These are phyloP conservation scores for Anser brachyrhynchus DNA, from an alignment of 2,113 vertebrate genomes.

Conservation along the genomic window DNA sequence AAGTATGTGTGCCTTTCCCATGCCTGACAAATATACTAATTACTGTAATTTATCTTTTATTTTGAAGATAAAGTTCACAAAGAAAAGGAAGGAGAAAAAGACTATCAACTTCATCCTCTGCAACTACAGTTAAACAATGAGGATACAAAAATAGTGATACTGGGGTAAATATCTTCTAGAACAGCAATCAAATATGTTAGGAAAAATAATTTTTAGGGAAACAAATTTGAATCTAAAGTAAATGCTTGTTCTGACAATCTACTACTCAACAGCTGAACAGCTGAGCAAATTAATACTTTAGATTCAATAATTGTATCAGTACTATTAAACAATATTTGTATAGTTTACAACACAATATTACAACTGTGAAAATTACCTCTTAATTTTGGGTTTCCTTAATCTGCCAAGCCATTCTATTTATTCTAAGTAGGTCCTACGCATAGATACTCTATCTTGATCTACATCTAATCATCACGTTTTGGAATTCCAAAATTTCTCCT, in stretches of 20 bases:
- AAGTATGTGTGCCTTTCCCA: background rate
- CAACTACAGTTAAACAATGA: background rate
- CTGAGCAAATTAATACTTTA: conserved; percentile 16
- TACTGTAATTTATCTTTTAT: background rate
- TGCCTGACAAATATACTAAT: background rate
- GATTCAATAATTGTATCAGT: conserved; percentile 14
- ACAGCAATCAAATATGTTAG: background rate
- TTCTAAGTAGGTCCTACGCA: background rate
- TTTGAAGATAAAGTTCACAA: background rate
- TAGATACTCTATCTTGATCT: background rate
- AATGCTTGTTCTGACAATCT: conserved; percentile 5
- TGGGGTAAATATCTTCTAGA: background rate
- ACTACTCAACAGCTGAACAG: background rate
- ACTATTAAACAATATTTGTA: background rate
- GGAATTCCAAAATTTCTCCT: background rate
- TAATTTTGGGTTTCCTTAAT: conserved; percentile 39
- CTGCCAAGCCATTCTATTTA: conserved; percentile 5
- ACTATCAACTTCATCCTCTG: background rate
- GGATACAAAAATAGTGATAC: background rate
- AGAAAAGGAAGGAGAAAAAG: background rate
- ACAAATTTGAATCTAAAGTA: background rate
- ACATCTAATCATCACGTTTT: background rate
- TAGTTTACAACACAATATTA: background rate
- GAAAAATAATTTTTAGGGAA: background rate
- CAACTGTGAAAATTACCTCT: conserved; percentile 21